These are phyloP conservation scores for Drosophila prolongata DNA, from an alignment of 2,888 invertebrate species.

Conservation along the genomic window DNA sequence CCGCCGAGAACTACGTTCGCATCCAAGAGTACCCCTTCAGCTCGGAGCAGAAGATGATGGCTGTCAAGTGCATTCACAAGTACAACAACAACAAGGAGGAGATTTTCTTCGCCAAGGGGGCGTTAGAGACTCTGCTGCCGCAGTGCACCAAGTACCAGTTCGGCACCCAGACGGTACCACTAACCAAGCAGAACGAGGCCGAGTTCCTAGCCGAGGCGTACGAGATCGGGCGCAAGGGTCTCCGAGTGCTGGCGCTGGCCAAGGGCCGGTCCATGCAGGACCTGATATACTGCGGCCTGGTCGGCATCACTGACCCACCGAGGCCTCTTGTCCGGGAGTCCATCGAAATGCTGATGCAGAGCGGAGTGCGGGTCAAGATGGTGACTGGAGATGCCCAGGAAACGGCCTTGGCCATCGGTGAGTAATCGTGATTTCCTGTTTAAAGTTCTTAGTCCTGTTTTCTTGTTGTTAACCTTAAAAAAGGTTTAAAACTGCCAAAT, in stretches of 20 bases:
- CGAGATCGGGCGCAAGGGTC: slow-evolving; percentile 94
- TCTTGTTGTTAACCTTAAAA: too few relatives aligned
- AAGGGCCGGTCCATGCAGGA: slow-evolving; percentile 92
- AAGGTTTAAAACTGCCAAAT: too few relatives aligned
- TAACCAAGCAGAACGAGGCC: slow-evolving; percentile 92
- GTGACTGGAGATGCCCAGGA: slow-evolving; percentile 98
- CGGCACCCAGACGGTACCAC: slow-evolving; percentile 88
- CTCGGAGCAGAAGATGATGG: slow-evolving; percentile 99
- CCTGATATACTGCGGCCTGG: slow-evolving; percentile 94
- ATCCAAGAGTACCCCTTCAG: slow-evolving; percentile 98
- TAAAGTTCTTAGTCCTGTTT: too few relatives aligned
- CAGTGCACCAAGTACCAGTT: slow-evolving; percentile 93
- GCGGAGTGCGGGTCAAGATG: slow-evolving; percentile 97
- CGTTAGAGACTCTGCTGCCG: slow-evolving; percentile 94
- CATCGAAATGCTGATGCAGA: slow-evolving; percentile 91
- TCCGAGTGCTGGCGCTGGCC: slow-evolving; percentile 94
- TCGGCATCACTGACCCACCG: slow-evolving; percentile 99
- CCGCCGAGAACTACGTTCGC: slow-evolving; percentile 91
- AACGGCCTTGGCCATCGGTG: slow-evolving; percentile 97
- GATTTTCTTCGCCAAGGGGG: slow-evolving; percentile 97
- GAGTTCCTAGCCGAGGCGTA: slow-evolving; percentile 92
- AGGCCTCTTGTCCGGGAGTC: slow-evolving; percentile 94
- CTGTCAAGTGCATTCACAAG: slow-evolving; percentile 95
- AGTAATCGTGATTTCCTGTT: slow-evolving; percentile 67
- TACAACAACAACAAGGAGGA: slow-evolving; percentile 90